Evolutionary conservation across 2,888 invertebrate genomes (phyloP), one percentile per base, ranked within the genome.

Genomic region (Escarpia spicata): DNA sequence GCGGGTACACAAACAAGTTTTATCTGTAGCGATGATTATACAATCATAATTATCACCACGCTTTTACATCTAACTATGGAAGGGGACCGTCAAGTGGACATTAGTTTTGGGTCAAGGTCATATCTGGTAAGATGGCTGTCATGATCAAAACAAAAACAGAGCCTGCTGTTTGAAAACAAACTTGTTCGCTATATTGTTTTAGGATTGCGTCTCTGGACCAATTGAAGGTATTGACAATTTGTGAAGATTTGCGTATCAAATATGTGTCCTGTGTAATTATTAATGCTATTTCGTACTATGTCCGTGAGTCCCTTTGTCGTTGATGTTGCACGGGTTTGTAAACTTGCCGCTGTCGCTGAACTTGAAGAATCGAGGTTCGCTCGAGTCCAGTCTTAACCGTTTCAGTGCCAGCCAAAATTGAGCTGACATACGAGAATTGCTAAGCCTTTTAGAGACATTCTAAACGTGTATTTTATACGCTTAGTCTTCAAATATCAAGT

Each of bases 51-150:
- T 1, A 37, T 1, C 19, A 26, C 6, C 75, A 75, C 26, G n/a
- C 75, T 26, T 75, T 75, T 19, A 6, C n/a, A 75, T 26, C 19
- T 75, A 2, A 75, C 19, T 19, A 75, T 75, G 75, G 75, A 75
- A 75, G 19, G 15, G 75, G 19, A 6, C 8, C n/a, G 26, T 26
- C 19, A 75, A 75, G 8, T 75, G 75, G 26, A 75, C 6, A 75
- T 75, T 75, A 26, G 75, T 75, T n/a, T 75, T 75, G n/a, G 75
- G 75, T 75, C 75, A 75, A 75, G 75, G 75, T 75, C 75, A 26
- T 75, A n/a, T 75, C 26, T 2, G 15, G 8, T 26, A 75, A 75
- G 19, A 75, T 75, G 75, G 75, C 26, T 75, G 75, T n/a, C 26
- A 15, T 26, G 52, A 75, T 75, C 75, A 75, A 75, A n/a, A 75